Percentiles rank a stretch among this genome's conserved stretches.
These are phyloP conservation scores for Halictus quadricinctus DNA, from an alignment of 2,888 invertebrate genomes.

Conservation along the genomic window DNA sequence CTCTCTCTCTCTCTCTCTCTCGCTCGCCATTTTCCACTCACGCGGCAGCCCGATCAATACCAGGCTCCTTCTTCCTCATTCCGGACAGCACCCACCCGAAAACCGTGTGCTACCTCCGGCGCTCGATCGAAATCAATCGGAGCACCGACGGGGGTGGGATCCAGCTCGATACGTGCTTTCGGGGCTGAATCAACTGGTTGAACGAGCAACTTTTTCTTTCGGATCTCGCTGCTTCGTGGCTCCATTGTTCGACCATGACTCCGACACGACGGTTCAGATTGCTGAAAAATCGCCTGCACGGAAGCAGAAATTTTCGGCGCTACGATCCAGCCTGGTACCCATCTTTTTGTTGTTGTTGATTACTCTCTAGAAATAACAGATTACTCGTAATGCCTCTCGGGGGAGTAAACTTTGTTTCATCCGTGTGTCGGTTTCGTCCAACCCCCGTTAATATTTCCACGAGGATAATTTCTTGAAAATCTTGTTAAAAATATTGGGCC, in stretches of 20 bases:
- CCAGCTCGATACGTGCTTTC: background rate
- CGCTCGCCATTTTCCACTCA: slow-evolving; percentile 47
- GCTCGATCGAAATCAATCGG: slow-evolving; percentile 56
- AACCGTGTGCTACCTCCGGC: background rate
- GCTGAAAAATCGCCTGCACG: background rate
- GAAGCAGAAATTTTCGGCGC: background rate
- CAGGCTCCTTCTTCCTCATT: slow-evolving; percentile 60
- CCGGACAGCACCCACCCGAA: slow-evolving; percentile 38
- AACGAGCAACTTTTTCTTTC: slow-evolving; percentile 10
- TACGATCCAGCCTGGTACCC: background rate
- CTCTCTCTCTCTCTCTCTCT: background rate
- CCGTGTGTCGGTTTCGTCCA: background rate
- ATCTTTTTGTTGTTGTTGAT: background rate
- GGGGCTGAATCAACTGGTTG: slow-evolving; percentile 33
- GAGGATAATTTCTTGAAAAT: background rate
- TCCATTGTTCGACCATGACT: slow-evolving; percentile 7
- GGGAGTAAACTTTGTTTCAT: background rate
- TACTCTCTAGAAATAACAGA: background rate
- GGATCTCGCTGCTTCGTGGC: background rate
- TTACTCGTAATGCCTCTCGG: background rate
- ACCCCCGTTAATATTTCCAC: background rate
- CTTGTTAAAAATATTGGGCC: too few relatives aligned
- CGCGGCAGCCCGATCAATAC: slow-evolving; percentile 71
- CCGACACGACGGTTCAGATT: background rate
- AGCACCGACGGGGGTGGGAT: slow-evolving; percentile 7